Evolutionary conservation across 2,888 invertebrate species (phyloP).

Genomic region (Drosophila infuscata): DNA sequence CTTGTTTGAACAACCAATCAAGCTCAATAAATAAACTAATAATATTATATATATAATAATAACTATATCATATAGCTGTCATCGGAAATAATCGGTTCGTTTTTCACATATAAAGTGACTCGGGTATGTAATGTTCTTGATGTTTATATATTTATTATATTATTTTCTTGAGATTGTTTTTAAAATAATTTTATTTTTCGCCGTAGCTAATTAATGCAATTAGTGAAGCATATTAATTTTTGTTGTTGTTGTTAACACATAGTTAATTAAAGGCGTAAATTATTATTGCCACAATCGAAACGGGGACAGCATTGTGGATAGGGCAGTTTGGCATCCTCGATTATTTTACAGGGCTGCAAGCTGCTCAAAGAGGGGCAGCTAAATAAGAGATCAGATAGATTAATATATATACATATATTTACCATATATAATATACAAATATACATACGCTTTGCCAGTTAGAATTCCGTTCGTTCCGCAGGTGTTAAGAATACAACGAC

Average conservation of each 20-base stretch:
- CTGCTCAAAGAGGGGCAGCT: conserved; percentile 53
- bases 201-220: too few relatives aligned
- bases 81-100: neutral
- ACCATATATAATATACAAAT: neutral
- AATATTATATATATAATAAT: too few relatives aligned
- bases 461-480: neutral
- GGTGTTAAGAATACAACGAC: neutral
- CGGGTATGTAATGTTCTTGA: neutral
- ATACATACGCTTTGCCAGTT: conserved; percentile 44
- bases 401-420: neutral
- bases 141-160: neutral
- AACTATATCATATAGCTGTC: neutral
- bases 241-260: neutral
- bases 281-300: conserved; percentile 2
- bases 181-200: too few relatives aligned
- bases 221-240: neutral
- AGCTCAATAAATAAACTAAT: too few relatives aligned
- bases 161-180: neutral
- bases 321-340: conserved; percentile 54
- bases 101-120: neutral
- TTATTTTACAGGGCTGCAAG: conserved; percentile 56
- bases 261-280: neutral
- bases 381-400: neutral
- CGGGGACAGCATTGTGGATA: conserved; percentile 59
- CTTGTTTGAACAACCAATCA: too few relatives aligned